phyloP scores from a whole-genome alignment of 2,888 invertebrate genomes.

The Campoplex nolae region DNA sequence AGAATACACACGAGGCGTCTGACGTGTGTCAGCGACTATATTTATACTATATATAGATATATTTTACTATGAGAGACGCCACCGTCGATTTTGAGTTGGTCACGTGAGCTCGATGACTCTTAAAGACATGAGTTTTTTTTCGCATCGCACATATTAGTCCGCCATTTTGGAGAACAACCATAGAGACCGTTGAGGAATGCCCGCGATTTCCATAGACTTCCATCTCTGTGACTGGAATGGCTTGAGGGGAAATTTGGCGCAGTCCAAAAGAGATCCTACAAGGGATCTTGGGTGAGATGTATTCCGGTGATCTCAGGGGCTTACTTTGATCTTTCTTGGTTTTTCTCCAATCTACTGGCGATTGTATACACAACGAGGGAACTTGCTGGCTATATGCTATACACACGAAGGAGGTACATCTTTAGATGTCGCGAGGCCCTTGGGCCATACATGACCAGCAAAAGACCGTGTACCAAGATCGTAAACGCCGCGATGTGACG shows the following conservation, averaged over 20 bases:
- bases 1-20: no score
- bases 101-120: no score
- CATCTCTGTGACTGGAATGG: constrained; percentile 16
- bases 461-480: constrained; percentile 72
- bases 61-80: no score
- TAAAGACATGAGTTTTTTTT: no score
- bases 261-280: constrained; percentile 32
- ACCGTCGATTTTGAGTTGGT: no score
- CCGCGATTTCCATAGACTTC: neutral
- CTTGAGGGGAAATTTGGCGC: constrained; percentile 43
- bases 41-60: no score
- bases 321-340: constrained; percentile 16
- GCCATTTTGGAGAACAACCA: constrained; percentile 19
- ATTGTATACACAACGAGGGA: constrained; percentile 24
- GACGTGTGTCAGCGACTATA: no score
- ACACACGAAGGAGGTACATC: constrained; percentile 43
- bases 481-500: constrained; percentile 74
- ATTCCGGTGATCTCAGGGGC: constrained; percentile 43
- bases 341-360: constrained; percentile 31
- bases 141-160: no score
- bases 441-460: constrained; percentile 65
- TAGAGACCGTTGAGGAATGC: constrained; percentile 18
- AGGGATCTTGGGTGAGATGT: constrained; percentile 53
- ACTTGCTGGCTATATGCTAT: neutral
- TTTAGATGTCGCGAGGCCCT: constrained; percentile 68